phyloP scores from a whole-genome alignment of 2,113 vertebrate genomes.

The Sebastes schlegelii region DNA sequence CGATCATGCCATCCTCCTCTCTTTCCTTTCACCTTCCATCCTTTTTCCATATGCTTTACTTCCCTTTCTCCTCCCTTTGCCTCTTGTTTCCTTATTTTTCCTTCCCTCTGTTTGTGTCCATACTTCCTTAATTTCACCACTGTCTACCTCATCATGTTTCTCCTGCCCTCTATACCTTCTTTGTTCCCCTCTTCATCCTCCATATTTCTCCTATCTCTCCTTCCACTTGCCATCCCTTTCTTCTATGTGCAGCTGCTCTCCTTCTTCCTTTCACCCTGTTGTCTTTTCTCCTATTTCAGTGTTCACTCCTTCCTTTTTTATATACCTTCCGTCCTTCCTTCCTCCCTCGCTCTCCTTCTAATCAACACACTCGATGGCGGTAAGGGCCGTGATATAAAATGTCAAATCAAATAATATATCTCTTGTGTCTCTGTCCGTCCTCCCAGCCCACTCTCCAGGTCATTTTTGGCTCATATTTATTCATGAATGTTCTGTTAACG shows the following conservation, averaged over 20 bases:
- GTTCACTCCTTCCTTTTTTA: no score
- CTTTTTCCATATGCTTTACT: no score
- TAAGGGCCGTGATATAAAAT: constrained; percentile 25
- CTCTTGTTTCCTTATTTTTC: background rate
- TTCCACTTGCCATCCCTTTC: background rate
- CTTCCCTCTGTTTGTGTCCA: background rate
- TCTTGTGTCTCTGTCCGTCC: constrained; percentile 18
- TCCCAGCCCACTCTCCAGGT: constrained; percentile 9
- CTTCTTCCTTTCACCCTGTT: background rate
- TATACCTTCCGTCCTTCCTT: background rate
- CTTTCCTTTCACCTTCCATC: background rate
- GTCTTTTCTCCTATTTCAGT: background rate
- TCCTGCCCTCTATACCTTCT: background rate
- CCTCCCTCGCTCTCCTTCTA: background rate
- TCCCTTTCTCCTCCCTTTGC: no score
- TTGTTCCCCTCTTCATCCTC: background rate
- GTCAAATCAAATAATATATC: constrained; percentile 33
- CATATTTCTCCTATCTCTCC: background rate
- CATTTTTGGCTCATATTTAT: constrained; percentile 40
- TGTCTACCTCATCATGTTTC: background rate
- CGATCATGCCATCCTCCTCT: background rate
- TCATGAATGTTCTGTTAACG: constrained; percentile 24
- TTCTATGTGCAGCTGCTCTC: background rate
- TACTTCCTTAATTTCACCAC: background rate
- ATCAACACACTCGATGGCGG: background rate